Base-by-base conservation (phyloP, 2,797 vertebrate genomes). In the Manis javanica region DNA sequence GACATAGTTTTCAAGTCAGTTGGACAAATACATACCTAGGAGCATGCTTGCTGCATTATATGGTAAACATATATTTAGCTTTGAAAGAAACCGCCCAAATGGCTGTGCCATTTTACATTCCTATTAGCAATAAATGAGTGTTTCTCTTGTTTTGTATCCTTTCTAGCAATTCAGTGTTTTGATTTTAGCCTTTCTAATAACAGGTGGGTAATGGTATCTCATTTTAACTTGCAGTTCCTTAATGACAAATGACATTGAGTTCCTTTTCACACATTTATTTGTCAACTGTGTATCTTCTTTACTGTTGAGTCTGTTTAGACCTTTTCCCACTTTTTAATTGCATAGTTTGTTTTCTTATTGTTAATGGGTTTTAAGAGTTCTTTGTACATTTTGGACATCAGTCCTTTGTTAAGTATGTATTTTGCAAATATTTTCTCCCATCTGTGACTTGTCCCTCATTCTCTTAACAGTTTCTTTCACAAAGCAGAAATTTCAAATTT, bases 401-500 rank as follows among this genome's bases (percentile, higher is more conserved):
- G 3, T 85, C 1, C 11, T 84, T 59, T 64, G 92, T 39, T 29
- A 51, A 51, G 82, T 75, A 74, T 5, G 24, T 87, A 29, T 87
- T 95, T 85, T 90, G 21, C 24, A 95, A 86, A 34, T 83, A 69
- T 81, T 96, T 90, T 69, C 75, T 75, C 51, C 69, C 63, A 78
- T 19, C 24, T 64, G 37, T 84, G 77, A 42, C 69, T 78, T 87
- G 31, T 72, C 72, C 71, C 71, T 90, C 57, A 72, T 74, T 91
- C n/a, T 34, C 7, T 83, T 88, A 89, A 83, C 39, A 87, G 59
- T 66, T 89, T 66, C 19, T 79, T 81, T 93, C 12, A 77, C 6
- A 94, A 55, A 78, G 63, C 31, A 93, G 15, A 93, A 79, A 13
- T 57, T 87, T 90, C 83, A 46, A 86, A 82, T 61, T 77, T 90